A percentile compares a stretch with the other conserved stretches of the same genome.
These are phyloP conservation scores for Prorops nasuta DNA, from an alignment of 1,140 invertebrate species.

Conservation along the genomic window DNA sequence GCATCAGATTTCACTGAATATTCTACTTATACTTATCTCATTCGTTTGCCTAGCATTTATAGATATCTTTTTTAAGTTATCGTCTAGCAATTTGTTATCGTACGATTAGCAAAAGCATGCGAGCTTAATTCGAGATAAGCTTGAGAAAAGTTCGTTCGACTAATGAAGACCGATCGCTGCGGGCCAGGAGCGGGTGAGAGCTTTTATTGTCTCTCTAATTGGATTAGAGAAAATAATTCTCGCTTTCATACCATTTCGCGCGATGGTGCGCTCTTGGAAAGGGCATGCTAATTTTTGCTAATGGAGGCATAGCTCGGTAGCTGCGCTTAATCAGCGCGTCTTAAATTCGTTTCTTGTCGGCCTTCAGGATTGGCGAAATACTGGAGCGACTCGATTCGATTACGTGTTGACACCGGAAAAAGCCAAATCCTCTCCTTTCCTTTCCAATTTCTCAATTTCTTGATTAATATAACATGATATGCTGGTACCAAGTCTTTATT, in stretches of 20 bases:
- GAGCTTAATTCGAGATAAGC: constrained; percentile 33
- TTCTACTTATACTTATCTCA: no score
- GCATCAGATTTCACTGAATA: no score
- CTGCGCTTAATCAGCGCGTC: constrained; percentile 17
- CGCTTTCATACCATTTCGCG: constrained; percentile 21
- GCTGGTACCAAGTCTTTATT: no score
- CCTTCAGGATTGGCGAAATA: no score
- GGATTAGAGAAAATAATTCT: constrained; percentile 37
- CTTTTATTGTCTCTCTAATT: constrained; percentile 31
- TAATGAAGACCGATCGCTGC: constrained; percentile 33
- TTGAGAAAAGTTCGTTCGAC: constrained; percentile 23
- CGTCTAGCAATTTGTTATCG: constrained; percentile 32
- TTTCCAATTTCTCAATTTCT: no score
- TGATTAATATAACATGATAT: no score
- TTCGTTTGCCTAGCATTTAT: no score
- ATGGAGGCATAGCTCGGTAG: constrained; percentile 11
- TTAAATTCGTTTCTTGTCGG: constrained; percentile 16
- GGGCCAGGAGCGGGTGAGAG: constrained; percentile 17
- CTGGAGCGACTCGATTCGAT: no score
- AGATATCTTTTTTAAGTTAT: no score
- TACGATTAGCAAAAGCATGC: constrained; percentile 26
- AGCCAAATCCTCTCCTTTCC: no score
- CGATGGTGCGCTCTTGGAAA: constrained; percentile 20
- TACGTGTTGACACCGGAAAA: no score
- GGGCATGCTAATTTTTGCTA: constrained; percentile 31